These are phyloP conservation scores for Dipodomys merriami DNA, from an alignment of 2,113 vertebrate species.

Conservation along the genomic window DNA sequence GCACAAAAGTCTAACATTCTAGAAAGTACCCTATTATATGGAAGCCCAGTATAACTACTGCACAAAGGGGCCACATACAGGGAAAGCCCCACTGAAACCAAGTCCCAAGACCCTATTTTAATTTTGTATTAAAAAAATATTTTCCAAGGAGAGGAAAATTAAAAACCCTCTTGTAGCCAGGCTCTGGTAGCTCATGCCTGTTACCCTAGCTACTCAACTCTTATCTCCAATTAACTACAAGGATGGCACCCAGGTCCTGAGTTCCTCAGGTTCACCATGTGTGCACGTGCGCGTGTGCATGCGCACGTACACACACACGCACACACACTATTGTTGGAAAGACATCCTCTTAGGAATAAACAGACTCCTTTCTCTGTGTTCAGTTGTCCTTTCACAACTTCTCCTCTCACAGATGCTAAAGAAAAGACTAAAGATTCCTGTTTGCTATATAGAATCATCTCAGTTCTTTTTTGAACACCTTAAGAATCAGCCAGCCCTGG, in stretches of 20 bases:
- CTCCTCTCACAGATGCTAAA: background rate
- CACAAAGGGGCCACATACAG: background rate
- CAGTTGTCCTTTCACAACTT: background rate
- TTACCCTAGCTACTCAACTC: too few species aligned
- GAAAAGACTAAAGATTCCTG: background rate
- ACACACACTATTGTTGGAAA: too few species aligned
- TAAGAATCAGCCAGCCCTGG: background rate
- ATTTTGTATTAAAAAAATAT: too few species aligned
- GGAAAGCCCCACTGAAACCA: background rate
- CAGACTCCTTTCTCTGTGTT: conserved; percentile 2
- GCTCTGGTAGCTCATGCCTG: too few species aligned
- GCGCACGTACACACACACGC: background rate
- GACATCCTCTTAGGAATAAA: conserved; percentile 57
- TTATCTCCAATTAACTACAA: too few species aligned
- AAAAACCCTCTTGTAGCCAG: too few species aligned
- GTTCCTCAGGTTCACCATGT: too few species aligned
- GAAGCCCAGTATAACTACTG: background rate
- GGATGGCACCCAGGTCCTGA: too few species aligned
- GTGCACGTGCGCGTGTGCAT: too few species aligned
- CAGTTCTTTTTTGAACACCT: background rate
- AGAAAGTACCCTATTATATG: background rate
- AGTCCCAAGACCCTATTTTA: too few species aligned
- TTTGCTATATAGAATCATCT: background rate
- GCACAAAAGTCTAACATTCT: background rate
- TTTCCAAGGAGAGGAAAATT: too few species aligned